Evolutionary conservation across 2,113 vertebrate genomes (phyloP), one percentile per base, ranked within the genome.

Genomic region (Carettochelys insculpta): DNA sequence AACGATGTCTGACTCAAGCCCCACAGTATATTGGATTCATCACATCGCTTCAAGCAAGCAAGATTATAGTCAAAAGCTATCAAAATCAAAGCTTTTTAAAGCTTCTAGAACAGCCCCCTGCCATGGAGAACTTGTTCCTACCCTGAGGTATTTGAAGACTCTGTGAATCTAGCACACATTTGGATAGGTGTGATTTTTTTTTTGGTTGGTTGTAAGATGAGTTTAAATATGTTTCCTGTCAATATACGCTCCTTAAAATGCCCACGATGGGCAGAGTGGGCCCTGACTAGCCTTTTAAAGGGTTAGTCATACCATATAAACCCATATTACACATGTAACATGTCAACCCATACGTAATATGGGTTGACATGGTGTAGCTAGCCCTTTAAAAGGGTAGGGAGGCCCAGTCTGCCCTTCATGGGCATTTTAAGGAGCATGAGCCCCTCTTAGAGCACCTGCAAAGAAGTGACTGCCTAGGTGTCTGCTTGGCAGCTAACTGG

Each of bases 221-320:
- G 19, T 77, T 93, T 95, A 80, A 93, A 97, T 95, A 95, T 96
- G 0, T 82, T 85, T 92, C 54, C 78, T 41, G 45, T 79, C 96
- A 95, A 91, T 95, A 92, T 88, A n/a, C n/a, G n/a, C n/a, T n/a
- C n/a, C n/a, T n/a, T n/a, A n/a, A n/a, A n/a, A n/a, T n/a, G n/a
- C n/a, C n/a, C n/a, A n/a, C n/a, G n/a, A n/a, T n/a, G n/a, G n/a
- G n/a, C n/a, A n/a, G n/a, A n/a, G n/a, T n/a, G n/a, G n/a, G n/a
- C n/a, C n/a, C n/a, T n/a, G n/a, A n/a, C n/a, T n/a, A n/a, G n/a
- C n/a, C n/a, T n/a, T n/a, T n/a, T n/a, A n/a, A n/a, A n/a, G n/a
- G n/a, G n/a, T n/a, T n/a, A n/a, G n/a, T n/a, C n/a, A n/a, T n/a
- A n/a, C n/a, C n/a, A n/a, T n/a, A n/a, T n/a, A n/a, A n/a, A n/a